A percentile compares a stretch with the other conserved stretches of the same genome.
Evolutionary conservation across 2,113 vertebrate genomes (phyloP).

Genomic region (Neoarius graeffei): DNA sequence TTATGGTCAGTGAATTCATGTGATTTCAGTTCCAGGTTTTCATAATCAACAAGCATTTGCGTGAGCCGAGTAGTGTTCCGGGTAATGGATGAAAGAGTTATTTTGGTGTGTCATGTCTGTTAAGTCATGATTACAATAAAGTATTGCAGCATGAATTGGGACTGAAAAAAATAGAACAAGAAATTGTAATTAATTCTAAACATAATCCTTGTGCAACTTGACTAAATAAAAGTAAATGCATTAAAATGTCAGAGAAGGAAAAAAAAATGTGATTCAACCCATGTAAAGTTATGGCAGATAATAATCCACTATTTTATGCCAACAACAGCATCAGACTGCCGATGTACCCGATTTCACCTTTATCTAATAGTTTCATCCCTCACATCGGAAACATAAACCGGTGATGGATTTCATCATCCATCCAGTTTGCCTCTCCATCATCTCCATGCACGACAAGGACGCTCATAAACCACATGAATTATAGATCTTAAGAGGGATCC

Average conservation of each 20-base stretch:
- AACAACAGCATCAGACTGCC: background rate
- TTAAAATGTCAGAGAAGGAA: background rate
- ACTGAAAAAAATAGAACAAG: background rate
- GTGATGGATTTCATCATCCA: constrained; percentile 51
- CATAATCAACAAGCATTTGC: no score
- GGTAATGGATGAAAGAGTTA: no score
- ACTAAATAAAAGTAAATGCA: background rate
- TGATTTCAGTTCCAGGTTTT: no score
- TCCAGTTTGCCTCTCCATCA: constrained; percentile 63
- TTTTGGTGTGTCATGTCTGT: no score
- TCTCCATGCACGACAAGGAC: constrained; percentile 65
- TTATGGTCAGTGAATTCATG: no score
- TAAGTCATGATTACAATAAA: background rate
- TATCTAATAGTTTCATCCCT: constrained; percentile 55
- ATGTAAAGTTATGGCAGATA: background rate
- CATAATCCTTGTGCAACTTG: background rate
- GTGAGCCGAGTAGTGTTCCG: no score
- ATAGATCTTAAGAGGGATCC: constrained; percentile 59
- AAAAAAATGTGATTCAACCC: background rate
- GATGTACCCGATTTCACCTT: constrained; percentile 29
- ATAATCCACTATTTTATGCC: constrained; percentile 5
- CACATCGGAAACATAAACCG: constrained; percentile 50
- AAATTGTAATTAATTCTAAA: background rate
- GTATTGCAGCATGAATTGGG: background rate
- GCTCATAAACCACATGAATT: constrained; percentile 62